These are phyloP conservation scores for Nycticryphes semicollaris DNA, from an alignment of 2,113 vertebrate genomes.

Conservation along the genomic window DNA sequence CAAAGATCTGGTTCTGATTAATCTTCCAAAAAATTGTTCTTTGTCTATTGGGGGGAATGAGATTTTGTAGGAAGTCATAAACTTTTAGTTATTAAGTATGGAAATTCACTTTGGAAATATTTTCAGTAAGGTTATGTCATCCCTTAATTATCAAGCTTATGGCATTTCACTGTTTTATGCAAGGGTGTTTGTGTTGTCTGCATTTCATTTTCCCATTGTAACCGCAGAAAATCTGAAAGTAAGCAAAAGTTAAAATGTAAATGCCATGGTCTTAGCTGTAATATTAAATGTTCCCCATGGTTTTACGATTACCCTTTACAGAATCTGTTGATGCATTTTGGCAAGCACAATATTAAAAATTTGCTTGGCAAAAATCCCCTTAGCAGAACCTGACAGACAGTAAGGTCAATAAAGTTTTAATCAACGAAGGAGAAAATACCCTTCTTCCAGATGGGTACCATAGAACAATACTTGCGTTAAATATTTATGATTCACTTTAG, in stretches of 20 bases:
- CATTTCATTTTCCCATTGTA: constrained; percentile 60
- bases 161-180: constrained; percentile 36
- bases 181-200: constrained; percentile 29
- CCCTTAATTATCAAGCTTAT: neutral
- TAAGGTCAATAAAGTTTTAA: constrained; percentile 72
- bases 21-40: neutral
- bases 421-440: constrained; percentile 46
- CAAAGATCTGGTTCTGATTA: neutral
- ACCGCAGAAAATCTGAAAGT: constrained; percentile 56
- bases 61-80: neutral
- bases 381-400: constrained; percentile 57
- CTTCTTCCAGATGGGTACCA: constrained; percentile 59
- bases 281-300: constrained; percentile 66
- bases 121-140: neutral
- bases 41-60: neutral
- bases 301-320: constrained; percentile 65
- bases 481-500: constrained; percentile 42
- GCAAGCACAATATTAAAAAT: constrained; percentile 69
- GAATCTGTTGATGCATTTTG: constrained; percentile 65
- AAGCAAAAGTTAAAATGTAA: constrained; percentile 63
- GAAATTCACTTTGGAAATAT: neutral
- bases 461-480: constrained; percentile 28
- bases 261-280: constrained; percentile 65
- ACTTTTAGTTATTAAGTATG: neutral
- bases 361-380: constrained; percentile 56